Evolutionary conservation across 2,113 vertebrate genomes (phyloP).

Genomic region (Seriola rivoliana): DNA sequence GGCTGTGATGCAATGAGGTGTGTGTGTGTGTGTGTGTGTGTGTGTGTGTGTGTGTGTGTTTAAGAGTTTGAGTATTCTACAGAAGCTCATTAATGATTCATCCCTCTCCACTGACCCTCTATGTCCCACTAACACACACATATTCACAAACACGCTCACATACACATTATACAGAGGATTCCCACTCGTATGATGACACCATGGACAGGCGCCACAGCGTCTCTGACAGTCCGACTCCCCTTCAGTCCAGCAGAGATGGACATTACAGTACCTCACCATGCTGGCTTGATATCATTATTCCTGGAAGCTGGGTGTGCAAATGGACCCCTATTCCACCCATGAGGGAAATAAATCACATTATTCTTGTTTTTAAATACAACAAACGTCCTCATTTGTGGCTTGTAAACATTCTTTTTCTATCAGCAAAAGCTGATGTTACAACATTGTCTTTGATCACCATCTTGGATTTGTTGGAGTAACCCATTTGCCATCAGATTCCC

Average conservation of each 20-base stretch:
- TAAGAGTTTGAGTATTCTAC: slow-evolving; percentile 18
- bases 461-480: slow-evolving; percentile 38
- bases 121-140: slow-evolving; percentile 17
- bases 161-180: slow-evolving; percentile 65
- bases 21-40: not conserved
- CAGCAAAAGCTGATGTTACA: not conserved
- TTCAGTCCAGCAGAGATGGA: slow-evolving; percentile 58
- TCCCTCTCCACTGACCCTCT: not conserved
- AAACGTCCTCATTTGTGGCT: slow-evolving; percentile 34
- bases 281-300: slow-evolving; percentile 67
- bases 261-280: slow-evolving; percentile 57
- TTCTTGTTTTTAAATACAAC: slow-evolving; percentile 43
- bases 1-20: slow-evolving; percentile 26
- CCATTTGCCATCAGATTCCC: slow-evolving; percentile 51
- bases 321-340: slow-evolving; percentile 6
- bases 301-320: slow-evolving; percentile 68
- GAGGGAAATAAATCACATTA: slow-evolving; percentile 50
- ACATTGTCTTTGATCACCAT: slow-evolving; percentile 34
- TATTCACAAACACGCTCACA: slow-evolving; percentile 18
- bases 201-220: slow-evolving; percentile 75
- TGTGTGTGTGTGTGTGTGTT: not conserved
- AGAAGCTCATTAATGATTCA: slow-evolving; percentile 66
- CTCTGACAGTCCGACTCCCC: slow-evolving; percentile 65
- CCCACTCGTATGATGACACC: slow-evolving; percentile 78
- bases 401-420: slow-evolving; percentile 19